Base-by-base conservation (phyloP, 2,797 vertebrate species). In the Cynopterus sphinx region DNA sequence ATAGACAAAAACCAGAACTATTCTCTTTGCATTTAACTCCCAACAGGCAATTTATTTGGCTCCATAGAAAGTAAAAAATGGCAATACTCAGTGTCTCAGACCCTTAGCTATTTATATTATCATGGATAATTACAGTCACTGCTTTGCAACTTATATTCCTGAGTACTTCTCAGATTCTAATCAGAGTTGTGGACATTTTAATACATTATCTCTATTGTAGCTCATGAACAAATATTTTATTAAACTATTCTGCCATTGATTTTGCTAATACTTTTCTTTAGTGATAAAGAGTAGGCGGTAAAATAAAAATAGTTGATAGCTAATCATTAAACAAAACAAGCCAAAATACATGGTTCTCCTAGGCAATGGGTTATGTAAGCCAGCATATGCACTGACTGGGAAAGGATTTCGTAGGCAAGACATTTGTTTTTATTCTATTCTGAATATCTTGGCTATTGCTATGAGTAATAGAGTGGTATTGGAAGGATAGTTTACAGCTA, bases 261-360 rank as follows among this genome's bases (percentile, higher is more conserved):
- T 93, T 96, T 95, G 26, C 2, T 55, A 86, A 53, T 78, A 28
- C 13, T 75, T 96, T 31, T 87, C 49, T 95, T 95, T 85, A 77
- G 19, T 87, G 24, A 59, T 24, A 89, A 67, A 19, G 83, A 84
- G 6, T 9, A 89, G 33, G 77, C 36, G 24, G 15, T 70, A 73
- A 73, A n/a, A 71, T 74, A 26, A 63, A 70, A 75, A 59, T 70
- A 84, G 59, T 68, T 12, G n/a, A 9, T 83, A 74, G 12, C 11
- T 78, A 70, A 65, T 65, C 15, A 33, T 73, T 6, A 68, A 41
- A 8, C 70, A 46, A 92, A 94, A 53, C 31, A 65, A 84, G 10
- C 0, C 28, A 92, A 84, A 83, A 61, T 68, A 4, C 6, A 36
- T 41, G 28, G 5, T 83, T 17, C 28, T 87, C 0, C 4, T 78